A percentile compares a stretch with the other conserved stretches of the same genome.
These are phyloP conservation scores for Phoenicopterus ruber DNA, from an alignment of 2,113 vertebrate species.

Conservation along the genomic window DNA sequence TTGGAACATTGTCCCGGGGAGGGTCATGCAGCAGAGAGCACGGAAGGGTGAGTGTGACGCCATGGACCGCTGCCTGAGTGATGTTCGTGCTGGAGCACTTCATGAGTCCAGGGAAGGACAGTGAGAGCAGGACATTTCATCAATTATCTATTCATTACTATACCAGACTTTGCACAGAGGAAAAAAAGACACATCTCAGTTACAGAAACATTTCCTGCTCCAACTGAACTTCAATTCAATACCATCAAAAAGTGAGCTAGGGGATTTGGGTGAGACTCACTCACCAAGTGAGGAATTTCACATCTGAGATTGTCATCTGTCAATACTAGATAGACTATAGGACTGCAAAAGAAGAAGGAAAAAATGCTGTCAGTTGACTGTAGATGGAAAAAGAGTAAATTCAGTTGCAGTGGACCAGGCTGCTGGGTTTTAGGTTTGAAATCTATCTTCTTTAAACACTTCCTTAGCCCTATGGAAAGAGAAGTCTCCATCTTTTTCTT, in stretches of 20 bases:
- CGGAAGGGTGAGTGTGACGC: accelerated
- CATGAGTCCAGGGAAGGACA: neutral
- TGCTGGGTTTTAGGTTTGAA: neutral
- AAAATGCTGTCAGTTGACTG: neutral
- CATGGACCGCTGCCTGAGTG: neutral
- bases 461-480: neutral
- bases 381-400: neutral
- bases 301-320: neutral
- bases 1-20: neutral
- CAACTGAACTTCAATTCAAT: neutral
- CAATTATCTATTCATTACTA: neutral
- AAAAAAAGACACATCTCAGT: neutral
- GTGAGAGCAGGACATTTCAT: neutral
- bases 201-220: constrained; percentile 1
- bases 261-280: neutral
- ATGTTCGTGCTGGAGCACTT: neutral
- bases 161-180: neutral
- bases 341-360: neutral
- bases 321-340: neutral
- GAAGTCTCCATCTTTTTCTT: neutral
- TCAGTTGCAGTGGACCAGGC: neutral
- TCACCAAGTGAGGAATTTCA: neutral
- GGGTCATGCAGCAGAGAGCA: neutral
- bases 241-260: neutral
- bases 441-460: neutral